Evolutionary conservation across 2,888 invertebrate genomes (phyloP), one percentile per base, ranked within the genome.

Genomic region (Amiota communis): DNA sequence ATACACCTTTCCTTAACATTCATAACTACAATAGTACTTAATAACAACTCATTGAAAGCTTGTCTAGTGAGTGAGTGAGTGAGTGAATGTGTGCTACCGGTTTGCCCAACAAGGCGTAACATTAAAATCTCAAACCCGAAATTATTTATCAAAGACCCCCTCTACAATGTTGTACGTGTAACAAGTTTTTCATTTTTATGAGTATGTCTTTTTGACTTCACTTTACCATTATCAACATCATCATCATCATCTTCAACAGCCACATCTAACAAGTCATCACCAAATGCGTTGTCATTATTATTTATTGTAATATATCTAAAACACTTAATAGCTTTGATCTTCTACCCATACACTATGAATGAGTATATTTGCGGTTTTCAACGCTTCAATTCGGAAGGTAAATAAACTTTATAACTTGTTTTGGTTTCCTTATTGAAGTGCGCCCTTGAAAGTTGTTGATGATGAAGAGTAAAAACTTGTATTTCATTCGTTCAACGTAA

Each of bases 21-120:
- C n/a, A n/a, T n/a, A n/a, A n/a, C n/a, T n/a, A n/a, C n/a, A 36
- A 36, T 36, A n/a, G n/a, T n/a, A n/a, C n/a, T n/a, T n/a, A 36
- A 36, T 6, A 11, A 23, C 51, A 51, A 23, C 8, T 20, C 51
- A 68, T 53, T 68, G 13, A 11, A 9, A 53, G 51, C 67, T 59
- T 23, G 36, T 36, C 36, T 36, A 6, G 36, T 36, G 23, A 23
- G 23, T 23, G 23, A 36, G 36, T 36, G 8, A 36, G 36, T 36
- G 36, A 36, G 6, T 36, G 8, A 36, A 0, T 36, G 8, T 3
- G 13, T 53, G 53, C 9, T 36, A 23, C 67, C 17, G 23, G 81
- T 71, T 74, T 77, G 82, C 79, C 82, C 82, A 85, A 82, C 82
- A 81, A 83, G 85, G 85, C 85, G 84, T 85, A 82, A 85, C 84